Evolutionary conservation across 2,888 invertebrate species (phyloP), one percentile per base, ranked within the genome.

Genomic region (Hirtodrosophila alboralis): DNA sequence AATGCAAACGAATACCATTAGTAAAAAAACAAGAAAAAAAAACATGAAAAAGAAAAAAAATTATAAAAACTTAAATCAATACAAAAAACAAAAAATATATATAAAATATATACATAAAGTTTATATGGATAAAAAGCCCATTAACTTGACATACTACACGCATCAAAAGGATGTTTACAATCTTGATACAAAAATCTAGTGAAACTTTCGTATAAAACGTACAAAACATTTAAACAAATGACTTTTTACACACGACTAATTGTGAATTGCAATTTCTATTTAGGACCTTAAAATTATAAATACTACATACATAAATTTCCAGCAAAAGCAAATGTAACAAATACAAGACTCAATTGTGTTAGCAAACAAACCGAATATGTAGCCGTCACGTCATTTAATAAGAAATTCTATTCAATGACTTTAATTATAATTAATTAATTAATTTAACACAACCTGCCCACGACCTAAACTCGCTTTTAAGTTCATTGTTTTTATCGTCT

Each of bases 1-100:
- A 78, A 77, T 77, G 78, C 87, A 86, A 79, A 78, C 85, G 78
- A 79, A 86, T 81, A 77, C 56, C 63, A 76, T 73, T 61, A 72
- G 41, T 48, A 49, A 12, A 41, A 59, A 65, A 65, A 65, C 64
- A 4, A 18, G 5, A 18, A 40, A 27, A 62, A 36, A 53, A 57
- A 61, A 57, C 34, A 37, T 56, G 52, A 59, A 63, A 56, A 52
- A 18, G n/a, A n/a, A 40, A 26, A 62, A 36, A 53, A 57, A 61
- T 59, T 36, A 37, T 58, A 54, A 59, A 63, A 57, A 49, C 21
- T 44, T 51, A 67, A 60, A 60, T 34, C 28, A 36, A 52, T 34
- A 44, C 43, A 51, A 53, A 63, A 41, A 44, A 30, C n/a, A 54
- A 45, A 37, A 49, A 27, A 56, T 30, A 26, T 33, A 58, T 43